phyloP scores from a whole-genome alignment of 2,113 vertebrate species.

The Nothoprocta pentlandii region DNA sequence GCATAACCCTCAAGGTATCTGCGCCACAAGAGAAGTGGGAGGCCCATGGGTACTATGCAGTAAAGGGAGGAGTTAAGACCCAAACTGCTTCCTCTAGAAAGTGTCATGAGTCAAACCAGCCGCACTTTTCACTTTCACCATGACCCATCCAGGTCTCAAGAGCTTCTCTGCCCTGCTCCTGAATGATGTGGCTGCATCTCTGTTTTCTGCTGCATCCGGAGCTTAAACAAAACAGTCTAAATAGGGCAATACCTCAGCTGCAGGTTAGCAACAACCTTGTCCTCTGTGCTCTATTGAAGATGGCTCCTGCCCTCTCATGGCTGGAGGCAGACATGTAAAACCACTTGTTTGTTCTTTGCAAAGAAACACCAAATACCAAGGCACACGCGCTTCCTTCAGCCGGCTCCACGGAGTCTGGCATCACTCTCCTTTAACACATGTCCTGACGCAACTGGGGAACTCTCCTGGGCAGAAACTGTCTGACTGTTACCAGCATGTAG shows the following conservation, averaged over 20 bases:
- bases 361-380: constrained; percentile 20
- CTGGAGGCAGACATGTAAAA: constrained; percentile 23
- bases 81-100: background rate
- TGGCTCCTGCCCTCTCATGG: constrained; percentile 27
- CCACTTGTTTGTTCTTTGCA: constrained; percentile 5
- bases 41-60: background rate
- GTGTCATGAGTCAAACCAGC: background rate
- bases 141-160: background rate
- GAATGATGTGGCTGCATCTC: background rate
- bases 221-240: background rate
- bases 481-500: background rate
- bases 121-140: constrained; percentile 32
- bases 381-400: background rate
- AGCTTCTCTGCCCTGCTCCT: background rate
- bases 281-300: constrained; percentile 3
- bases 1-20: background rate
- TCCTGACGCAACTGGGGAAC: background rate
- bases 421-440: background rate
- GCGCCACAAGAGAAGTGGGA: background rate
- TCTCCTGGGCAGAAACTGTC: background rate
- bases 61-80: background rate
- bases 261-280: background rate
- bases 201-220: background rate
- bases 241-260: background rate
- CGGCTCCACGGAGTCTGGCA: constrained; percentile 25